Evolutionary conservation across 2,888 invertebrate genomes (phyloP).

Genomic region (Plagiodera versicolora): DNA sequence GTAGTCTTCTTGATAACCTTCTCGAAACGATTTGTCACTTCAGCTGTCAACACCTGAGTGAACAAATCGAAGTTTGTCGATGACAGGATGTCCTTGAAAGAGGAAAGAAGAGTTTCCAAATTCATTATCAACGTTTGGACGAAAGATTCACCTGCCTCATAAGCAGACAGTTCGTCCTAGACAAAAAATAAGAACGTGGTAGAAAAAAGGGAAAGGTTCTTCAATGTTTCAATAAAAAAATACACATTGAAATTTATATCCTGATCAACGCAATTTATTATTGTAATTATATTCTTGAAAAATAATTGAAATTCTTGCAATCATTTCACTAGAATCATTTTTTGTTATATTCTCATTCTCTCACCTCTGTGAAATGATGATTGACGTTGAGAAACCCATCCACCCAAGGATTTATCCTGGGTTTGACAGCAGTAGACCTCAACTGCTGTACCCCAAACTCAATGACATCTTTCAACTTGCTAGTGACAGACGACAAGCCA

Average conservation of each 20-base stretch:
- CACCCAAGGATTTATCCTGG: conserved; percentile 80
- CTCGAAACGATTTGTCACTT: conserved; percentile 78
- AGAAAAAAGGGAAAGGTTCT: too few species aligned
- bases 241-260: too few species aligned
- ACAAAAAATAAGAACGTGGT: conserved; percentile 38
- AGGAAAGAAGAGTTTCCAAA: conserved; percentile 71
- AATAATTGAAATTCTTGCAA: too few species aligned
- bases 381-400: conserved; percentile 76
- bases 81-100: conserved; percentile 74
- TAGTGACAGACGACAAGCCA: conserved; percentile 61
- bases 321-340: too few species aligned
- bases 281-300: too few species aligned
- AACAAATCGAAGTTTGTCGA: conserved; percentile 76
- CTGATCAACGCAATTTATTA: too few species aligned
- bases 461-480: conserved; percentile 65
- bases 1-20: conserved; percentile 77
- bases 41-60: conserved; percentile 73
- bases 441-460: conserved; percentile 83
- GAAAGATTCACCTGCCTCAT: conserved; percentile 88
- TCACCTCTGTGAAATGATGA: conserved; percentile 80
- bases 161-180: conserved; percentile 81
- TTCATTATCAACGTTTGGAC: conserved; percentile 78
- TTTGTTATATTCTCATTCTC: too few species aligned
- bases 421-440: conserved; percentile 78
- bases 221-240: too few species aligned